phyloP scores from a whole-genome alignment of 1,140 invertebrate species.

The Micrasema minimum region DNA sequence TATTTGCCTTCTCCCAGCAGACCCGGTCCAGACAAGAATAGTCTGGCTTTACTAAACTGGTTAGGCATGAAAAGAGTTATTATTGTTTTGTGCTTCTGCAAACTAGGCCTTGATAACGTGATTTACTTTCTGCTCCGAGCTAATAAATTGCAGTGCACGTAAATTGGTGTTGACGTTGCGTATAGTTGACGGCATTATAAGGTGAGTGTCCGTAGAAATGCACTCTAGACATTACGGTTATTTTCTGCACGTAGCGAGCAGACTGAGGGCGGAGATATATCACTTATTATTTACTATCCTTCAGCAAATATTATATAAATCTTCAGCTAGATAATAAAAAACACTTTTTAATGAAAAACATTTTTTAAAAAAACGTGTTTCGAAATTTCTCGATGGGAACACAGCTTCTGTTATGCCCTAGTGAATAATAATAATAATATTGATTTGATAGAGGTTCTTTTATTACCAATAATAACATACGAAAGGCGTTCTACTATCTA shows the following conservation, averaged over 20 bases:
- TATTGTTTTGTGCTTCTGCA: not conserved
- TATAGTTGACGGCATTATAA: not conserved
- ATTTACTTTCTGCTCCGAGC: conserved; percentile 16
- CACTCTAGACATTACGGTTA: conserved; percentile 7
- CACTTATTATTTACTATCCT: no score
- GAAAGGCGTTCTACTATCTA: no score
- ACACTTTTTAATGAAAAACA: no score
- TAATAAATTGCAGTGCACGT: not conserved
- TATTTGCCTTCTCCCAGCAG: conserved; percentile 9
- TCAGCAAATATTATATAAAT: no score
- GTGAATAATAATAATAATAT: no score
- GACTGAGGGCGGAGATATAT: no score
- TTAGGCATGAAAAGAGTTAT: conserved; percentile 2
- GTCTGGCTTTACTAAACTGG: not conserved
- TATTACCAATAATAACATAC: no score
- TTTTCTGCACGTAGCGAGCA: not conserved
- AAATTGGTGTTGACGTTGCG: not conserved
- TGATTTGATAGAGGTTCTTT: no score
- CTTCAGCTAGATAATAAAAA: no score
- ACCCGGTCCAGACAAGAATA: not conserved
- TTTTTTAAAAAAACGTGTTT: no score
- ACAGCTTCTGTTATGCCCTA: no score
- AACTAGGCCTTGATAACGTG: not conserved
- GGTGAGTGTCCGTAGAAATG: conserved; percentile 26
- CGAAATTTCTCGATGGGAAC: no score